Base-by-base conservation (phyloP, 2,888 invertebrate species). In the Torymus auratus region DNA sequence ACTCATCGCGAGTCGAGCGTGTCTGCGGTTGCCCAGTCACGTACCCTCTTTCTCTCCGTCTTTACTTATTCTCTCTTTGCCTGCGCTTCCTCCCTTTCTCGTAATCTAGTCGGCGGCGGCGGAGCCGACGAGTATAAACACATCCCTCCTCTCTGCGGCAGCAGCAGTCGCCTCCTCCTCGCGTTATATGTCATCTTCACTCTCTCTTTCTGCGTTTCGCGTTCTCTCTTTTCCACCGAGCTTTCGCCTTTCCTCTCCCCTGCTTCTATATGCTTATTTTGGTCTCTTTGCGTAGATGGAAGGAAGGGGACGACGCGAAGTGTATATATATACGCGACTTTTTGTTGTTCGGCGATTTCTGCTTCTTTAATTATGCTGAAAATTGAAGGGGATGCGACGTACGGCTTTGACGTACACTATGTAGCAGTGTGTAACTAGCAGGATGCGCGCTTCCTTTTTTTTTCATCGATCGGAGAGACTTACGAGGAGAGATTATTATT, bases 1-100 rank as follows among this genome's bases (percentile, higher is more conserved):
- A 85, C 85, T 87, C 84, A 84, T 85, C 82, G 69, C 83, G 85
- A 86, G 86, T 72, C 67, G 78, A 78, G 67, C 84, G 84, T 85
- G 84, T 85, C 84, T 84, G 84, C 84, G 86, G 87, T 86, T 86
- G 84, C 85, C 84, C 81, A 86, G 86, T 87, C 88, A 86, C 87
- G 87, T 88, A 72, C 74, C 78, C 82, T 81, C 77, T 71, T 69
- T 28, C 52, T 72, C 28, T 68, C 56, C 15, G 61, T 41, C 61
- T 73, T 73, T 62, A 52, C 71, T 78, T 65, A 13, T 58, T 58
- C 28, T 20, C 20, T n/a, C 23, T 58, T 23, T 75, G 20, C 64
- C 72, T 78, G 67, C 73, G 72, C 82, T 20, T 4, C 11, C 70
- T 74, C 75, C 64, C 28, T 69, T 70, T 69, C 67, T 61, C 53